Evolutionary conservation across 2,888 invertebrate genomes (phyloP).

Genomic region (Macaria notata): DNA sequence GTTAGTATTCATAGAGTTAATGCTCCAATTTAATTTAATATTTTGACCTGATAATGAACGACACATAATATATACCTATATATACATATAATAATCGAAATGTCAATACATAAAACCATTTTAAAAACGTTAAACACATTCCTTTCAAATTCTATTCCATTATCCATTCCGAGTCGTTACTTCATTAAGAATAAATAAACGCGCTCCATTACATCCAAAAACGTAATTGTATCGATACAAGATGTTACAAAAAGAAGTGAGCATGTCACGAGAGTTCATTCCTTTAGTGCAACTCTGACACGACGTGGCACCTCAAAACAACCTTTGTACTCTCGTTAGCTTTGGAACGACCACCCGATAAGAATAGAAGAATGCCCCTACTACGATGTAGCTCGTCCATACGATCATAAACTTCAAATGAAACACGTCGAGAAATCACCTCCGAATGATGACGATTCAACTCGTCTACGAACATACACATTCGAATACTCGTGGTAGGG

Average conservation of each 20-base stretch:
- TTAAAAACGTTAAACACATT: constrained; percentile 1
- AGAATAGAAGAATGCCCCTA: constrained; percentile 55
- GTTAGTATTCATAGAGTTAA: constrained; percentile 1
- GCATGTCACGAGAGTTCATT: constrained; percentile 60
- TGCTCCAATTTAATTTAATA: neutral
- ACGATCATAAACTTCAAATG: too few relatives aligned
- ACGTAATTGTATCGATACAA: constrained; percentile 37
- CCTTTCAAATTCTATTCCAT: constrained; percentile 9
- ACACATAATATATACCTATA: too few relatives aligned
- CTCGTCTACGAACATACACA: neutral
- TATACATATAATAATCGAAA: too few relatives aligned
- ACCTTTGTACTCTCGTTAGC: constrained; percentile 76
- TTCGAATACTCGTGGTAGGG: constrained; percentile 29
- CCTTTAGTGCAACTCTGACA: constrained; percentile 64
- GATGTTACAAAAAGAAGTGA: constrained; percentile 47
- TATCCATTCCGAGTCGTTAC: constrained; percentile 14
- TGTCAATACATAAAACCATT: too few relatives aligned
- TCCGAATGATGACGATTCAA: constrained; percentile 2
- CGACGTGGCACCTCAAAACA: constrained; percentile 75
- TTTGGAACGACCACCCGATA: constrained; percentile 76
- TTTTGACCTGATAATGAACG: too few relatives aligned
- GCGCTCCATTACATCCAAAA: constrained; percentile 32
- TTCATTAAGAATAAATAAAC: constrained; percentile 30
- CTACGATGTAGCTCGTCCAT: constrained; percentile 8
- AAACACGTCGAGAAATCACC: neutral